A percentile compares a stretch with the other conserved stretches of the same genome.
These are phyloP conservation scores for Rafetus swinhoei DNA, from an alignment of 2,113 vertebrate species.

Conservation along the genomic window DNA sequence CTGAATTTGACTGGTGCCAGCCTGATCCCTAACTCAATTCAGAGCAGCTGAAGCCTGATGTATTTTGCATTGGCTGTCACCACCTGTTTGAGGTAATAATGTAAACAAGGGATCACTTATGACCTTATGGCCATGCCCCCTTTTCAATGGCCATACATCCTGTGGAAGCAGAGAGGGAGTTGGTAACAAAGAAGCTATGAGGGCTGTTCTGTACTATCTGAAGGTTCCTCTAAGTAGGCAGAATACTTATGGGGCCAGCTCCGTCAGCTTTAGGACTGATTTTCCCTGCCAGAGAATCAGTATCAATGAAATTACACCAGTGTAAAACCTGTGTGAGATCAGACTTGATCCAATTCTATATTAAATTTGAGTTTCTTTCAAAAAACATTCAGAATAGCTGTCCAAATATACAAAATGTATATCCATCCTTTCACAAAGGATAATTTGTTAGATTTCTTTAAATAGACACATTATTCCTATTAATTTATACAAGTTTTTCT, in stretches of 20 bases:
- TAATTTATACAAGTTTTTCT: slow-evolving; percentile 60
- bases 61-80: slow-evolving; percentile 4
- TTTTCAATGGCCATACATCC: not conserved
- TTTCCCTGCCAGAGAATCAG: not conserved
- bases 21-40: not conserved
- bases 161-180: not conserved
- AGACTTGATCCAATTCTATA: not conserved
- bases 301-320: fast-evolving
- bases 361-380: slow-evolving; percentile 35
- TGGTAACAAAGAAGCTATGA: not conserved
- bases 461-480: slow-evolving; percentile 52
- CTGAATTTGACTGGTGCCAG: not conserved
- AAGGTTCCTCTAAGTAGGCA: not conserved
- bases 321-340: not conserved
- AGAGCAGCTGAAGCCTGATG: not conserved
- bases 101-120: not conserved
- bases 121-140: too few species aligned
- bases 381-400: not conserved
- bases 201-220: not conserved
- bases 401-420: not conserved
- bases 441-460: slow-evolving; percentile 57
- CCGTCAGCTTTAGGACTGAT: not conserved
- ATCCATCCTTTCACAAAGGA: slow-evolving; percentile 26
- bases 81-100: not conserved
- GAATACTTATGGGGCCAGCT: not conserved